phyloP scores from a whole-genome alignment of 2,888 invertebrate species.

The Leptopterna dolabrata region DNA sequence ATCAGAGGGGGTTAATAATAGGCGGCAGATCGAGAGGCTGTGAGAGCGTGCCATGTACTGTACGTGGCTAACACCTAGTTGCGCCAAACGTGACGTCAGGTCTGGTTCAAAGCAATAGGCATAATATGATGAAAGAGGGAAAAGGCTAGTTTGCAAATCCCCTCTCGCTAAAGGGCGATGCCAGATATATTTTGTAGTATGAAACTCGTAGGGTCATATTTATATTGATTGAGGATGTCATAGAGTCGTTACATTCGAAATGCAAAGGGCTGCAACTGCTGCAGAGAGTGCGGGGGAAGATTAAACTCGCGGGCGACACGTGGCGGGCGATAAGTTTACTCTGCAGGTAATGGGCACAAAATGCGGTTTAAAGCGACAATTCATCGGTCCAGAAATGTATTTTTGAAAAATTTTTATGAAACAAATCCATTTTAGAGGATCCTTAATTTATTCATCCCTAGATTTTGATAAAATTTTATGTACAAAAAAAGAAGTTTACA shows the following conservation, averaged over 20 bases:
- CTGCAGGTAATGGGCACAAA: neutral
- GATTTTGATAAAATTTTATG: no score
- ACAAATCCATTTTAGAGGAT: no score
- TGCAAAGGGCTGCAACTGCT: neutral
- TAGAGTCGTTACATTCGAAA: neutral
- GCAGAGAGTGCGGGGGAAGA: neutral
- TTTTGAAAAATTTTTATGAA: no score
- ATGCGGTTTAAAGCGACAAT: neutral
- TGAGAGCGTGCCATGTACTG: no score
- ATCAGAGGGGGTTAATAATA: neutral
- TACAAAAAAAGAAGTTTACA: no score
- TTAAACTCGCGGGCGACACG: neutral
- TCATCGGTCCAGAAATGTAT: no score
- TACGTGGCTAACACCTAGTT: constrained; percentile 26
- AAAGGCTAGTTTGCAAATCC: constrained; percentile 23
- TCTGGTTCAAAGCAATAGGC: neutral
- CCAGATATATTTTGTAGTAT: constrained; percentile 35
- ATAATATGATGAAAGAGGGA: constrained; percentile 43
- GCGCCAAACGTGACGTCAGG: constrained; percentile 16
- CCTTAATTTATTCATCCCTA: no score
- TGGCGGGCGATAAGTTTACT: neutral
- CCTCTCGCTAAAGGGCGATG: neutral
- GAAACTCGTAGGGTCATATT: constrained; percentile 38
- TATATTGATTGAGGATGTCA: constrained; percentile 44
- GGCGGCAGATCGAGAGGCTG: neutral